Base-by-base conservation (phyloP, 2,113 vertebrate genomes). In the Galemys pyrenaicus region DNA sequence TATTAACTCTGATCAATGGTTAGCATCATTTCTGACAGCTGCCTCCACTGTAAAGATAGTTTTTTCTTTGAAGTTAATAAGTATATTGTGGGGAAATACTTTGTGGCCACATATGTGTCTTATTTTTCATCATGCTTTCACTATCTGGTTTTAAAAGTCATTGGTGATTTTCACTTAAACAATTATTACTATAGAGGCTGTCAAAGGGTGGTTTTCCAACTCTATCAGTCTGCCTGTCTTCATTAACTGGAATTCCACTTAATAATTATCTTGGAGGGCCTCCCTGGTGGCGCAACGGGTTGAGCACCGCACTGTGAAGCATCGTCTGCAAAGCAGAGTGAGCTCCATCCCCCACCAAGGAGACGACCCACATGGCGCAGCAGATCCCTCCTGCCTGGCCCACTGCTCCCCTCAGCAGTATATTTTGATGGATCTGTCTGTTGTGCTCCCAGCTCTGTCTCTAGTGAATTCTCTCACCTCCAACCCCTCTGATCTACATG, bases 151-250 rank as follows among this genome's bases (percentile, higher is more conserved):
- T 94, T 94, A 35, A 17, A 9, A 75, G 13, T 68, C 16, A 39
- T 10, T 68, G 22, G 70, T 80, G 26, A 90, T 46, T 68, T 96
- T 73, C 89, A 37, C 62, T 51, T 60, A 24, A 95, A 65, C 2
- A 79, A 51, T 35, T 82, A 56, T 68, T 83, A 82, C 24, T 56
- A 58, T 39, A 49, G 56, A n/a, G n/a, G 6, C 10, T 73, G 56
- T n/a, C 70, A 87, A n/a, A n/a, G 12, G 26, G 56, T 92, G 26
- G 35, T 78, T 92, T 92, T 94, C 46, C 71, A 58, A 84, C 4
- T 86, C 70, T 26, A 30, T 44, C 35, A 60, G 46, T 83, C 24
- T 91, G 46, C 71, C 46, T 39, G 1, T 67, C 58, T 93, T 73
- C 68, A 37, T 46, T 51, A 30, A 51, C 8, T 70, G 19, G 22